A percentile compares a stretch with the other conserved stretches of the same genome.
These are phyloP conservation scores for Xestia ashworthii DNA, from an alignment of 2,888 invertebrate genomes.

Conservation along the genomic window DNA sequence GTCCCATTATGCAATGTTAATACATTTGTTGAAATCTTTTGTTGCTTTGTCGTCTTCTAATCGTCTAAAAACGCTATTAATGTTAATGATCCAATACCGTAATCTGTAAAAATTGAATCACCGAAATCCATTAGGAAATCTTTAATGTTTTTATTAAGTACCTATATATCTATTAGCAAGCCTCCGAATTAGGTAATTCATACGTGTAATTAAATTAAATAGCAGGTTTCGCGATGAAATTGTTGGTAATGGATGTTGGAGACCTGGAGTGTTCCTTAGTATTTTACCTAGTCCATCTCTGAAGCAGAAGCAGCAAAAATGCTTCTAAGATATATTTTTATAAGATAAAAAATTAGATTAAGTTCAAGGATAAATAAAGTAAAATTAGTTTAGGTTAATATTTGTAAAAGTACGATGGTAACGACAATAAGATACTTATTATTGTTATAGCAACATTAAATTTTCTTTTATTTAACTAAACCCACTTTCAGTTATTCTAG, in stretches of 20 bases:
- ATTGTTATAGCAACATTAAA: background rate
- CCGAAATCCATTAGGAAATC: constrained; percentile 10
- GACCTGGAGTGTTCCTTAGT: background rate
- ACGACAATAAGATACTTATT: background rate
- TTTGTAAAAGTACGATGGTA: background rate
- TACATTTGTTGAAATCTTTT: constrained; percentile 21
- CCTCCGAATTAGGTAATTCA: background rate
- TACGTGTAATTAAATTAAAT: background rate
- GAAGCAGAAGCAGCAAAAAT: background rate
- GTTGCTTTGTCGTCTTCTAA: constrained; percentile 9
- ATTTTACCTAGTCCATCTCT: background rate
- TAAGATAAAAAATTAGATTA: background rate
- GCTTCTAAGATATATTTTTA: background rate
- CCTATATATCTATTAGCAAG: background rate
- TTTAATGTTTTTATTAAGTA: background rate
- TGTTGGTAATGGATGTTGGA: too few species aligned
- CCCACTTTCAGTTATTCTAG: background rate
- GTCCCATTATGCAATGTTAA: constrained; percentile 20
- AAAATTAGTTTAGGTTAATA: background rate
- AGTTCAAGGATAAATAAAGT: background rate
- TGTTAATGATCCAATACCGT: constrained; percentile 16
- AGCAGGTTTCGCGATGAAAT: background rate
- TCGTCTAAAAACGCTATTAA: constrained; percentile 11
- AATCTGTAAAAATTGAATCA: constrained; percentile 20
- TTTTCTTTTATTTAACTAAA: background rate